Base-by-base conservation (phyloP, 2,888 invertebrate species). In the Chouioia cunea region DNA sequence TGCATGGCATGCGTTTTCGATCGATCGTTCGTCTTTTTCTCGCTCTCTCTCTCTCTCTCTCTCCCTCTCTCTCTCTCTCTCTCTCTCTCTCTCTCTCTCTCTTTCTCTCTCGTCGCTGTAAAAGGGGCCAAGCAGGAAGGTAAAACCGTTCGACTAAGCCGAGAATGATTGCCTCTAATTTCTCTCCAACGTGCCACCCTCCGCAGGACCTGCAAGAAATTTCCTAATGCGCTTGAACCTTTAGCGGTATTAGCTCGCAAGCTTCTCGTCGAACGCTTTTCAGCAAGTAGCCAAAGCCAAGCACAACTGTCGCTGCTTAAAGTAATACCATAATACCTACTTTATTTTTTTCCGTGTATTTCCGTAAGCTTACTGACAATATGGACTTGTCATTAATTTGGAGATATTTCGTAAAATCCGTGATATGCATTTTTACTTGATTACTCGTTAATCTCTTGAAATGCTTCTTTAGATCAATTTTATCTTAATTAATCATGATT, bases 111-210 rank as follows among this genome's bases (percentile, higher is more conserved):
- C 18, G 20, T 20, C 50, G 14, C 50, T 16, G 50, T 16, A 16
- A 18, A 20, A 60, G 44, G 16, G 44, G 52, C 52, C n/a, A 18
- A 14, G n/a, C 15, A 27, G 27, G n/a, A 20, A 57, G 53, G 66
- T 71, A 75, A 75, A 75, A 75, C 78, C 79, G 74, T 78, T 77
- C 79, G 79, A 79, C 79, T 82, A 80, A 83, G 79, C 78, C 78
- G 77, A 82, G 80, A 83, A 82, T 81, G 81, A 83, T 83, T 81
- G 82, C 81, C 79, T 79, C 81, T 82, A 83, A 83, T 83, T 82
- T 81, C 80, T 77, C 76, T 75, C 76, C 76, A 64, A 62, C 63
- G 70, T 66, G 70, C 62, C 70, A 57, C 63, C 44, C 64, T 70
- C 60, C 65, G 58, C 65, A 36, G 14, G 16, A 60, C 47, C 36